These are phyloP conservation scores for Drosophila lacertosa DNA, from an alignment of 1,140 invertebrate species.

Conservation along the genomic window DNA sequence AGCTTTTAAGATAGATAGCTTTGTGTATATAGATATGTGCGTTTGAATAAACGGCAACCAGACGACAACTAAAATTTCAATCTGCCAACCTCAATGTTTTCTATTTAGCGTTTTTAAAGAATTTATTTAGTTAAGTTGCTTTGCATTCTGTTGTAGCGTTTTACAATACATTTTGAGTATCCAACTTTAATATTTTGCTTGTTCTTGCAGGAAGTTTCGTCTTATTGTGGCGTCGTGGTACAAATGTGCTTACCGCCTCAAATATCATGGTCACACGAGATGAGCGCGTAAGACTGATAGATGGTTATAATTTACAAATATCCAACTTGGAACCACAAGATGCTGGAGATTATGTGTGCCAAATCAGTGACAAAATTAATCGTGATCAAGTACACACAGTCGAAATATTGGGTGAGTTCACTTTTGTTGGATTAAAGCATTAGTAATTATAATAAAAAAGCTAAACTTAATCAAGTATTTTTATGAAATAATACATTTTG, in stretches of 20 bases:
- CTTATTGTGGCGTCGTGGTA: constrained; percentile 88
- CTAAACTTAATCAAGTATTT: no score
- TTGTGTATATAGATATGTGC: constrained; percentile 13
- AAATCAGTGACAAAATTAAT: constrained; percentile 88
- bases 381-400: constrained; percentile 86
- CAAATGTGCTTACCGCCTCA: constrained; percentile 88
- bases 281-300: constrained; percentile 87
- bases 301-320: constrained; percentile 89
- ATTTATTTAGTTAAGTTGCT: constrained; percentile 49
- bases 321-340: constrained; percentile 86
- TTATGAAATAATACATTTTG: no score
- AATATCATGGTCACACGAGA: constrained; percentile 89
- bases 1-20: constrained; percentile 52
- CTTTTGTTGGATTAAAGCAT: background rate
- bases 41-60: background rate
- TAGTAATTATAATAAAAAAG: no score
- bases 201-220: constrained; percentile 86
- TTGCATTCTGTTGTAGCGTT: constrained; percentile 72
- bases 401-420: constrained; percentile 83
- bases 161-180: constrained; percentile 70
- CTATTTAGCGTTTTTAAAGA: constrained; percentile 52
- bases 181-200: constrained; percentile 1
- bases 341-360: constrained; percentile 87
- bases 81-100: constrained; percentile 48
- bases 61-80: constrained; percentile 52